A percentile compares a stretch with the other conserved stretches of the same genome.
These are phyloP conservation scores for Caenorhabditis sp. DNA, from an alignment of 2,888 invertebrate genomes.

Conservation along the genomic window DNA sequence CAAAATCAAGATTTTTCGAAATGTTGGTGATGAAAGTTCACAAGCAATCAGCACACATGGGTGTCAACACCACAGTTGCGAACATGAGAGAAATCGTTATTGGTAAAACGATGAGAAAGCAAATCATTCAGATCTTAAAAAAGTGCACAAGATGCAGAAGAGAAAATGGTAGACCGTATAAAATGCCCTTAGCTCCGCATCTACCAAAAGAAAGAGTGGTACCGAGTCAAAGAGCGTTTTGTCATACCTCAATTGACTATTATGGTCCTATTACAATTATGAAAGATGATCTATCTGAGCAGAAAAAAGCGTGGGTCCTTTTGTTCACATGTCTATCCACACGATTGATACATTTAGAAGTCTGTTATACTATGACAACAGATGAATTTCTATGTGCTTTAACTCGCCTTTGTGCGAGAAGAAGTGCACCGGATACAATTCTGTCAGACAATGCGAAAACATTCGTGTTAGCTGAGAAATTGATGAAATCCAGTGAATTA, in stretches of 20 bases:
- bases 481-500: background rate
- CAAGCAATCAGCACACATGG: slow-evolving; percentile 2
- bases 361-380: background rate
- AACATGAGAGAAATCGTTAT: background rate
- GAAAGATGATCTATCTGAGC: background rate
- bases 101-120: background rate
- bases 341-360: slow-evolving; percentile 16
- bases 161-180: background rate
- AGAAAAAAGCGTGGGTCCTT: slow-evolving; percentile 5
- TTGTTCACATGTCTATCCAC: slow-evolving; percentile 14
- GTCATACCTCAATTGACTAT: slow-evolving; percentile 7
- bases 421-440: slow-evolving; percentile 15
- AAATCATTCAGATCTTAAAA: slow-evolving; percentile 9
- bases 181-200: background rate
- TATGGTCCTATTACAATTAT: slow-evolving; percentile 3
- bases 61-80: slow-evolving; percentile 9
- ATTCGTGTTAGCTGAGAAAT: slow-evolving; percentile 7
- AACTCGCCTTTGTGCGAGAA: slow-evolving; percentile 5
- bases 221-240: slow-evolving; percentile 3
- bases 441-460: slow-evolving; percentile 14
- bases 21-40: slow-evolving; percentile 1
- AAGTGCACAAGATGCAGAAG: slow-evolving; percentile 10
- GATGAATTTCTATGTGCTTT: slow-evolving; percentile 17
- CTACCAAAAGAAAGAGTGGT: slow-evolving; percentile 5
- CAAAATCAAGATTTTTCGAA: background rate